Percentiles rank a stretch among this genome's conserved stretches.
phyloP scores from a whole-genome alignment of 2,113 vertebrate species.

The Serilophus lunatus region DNA sequence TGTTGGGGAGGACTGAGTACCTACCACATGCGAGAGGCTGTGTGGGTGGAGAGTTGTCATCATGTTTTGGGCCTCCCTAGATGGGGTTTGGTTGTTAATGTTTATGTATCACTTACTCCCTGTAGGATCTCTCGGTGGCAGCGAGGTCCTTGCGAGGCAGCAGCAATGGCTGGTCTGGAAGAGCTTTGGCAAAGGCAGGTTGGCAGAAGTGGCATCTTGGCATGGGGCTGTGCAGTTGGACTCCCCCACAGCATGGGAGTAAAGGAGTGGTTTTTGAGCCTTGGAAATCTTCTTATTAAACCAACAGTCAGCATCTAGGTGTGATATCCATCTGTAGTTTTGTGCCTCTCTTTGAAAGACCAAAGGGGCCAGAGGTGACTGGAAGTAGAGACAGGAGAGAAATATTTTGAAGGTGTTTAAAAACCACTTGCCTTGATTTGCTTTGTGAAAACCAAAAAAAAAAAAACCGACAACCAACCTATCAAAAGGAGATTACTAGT shows the following conservation, averaged over 20 bases:
- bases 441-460: conserved; percentile 7
- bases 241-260: background rate
- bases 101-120: background rate
- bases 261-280: background rate
- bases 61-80: background rate
- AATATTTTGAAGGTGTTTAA: background rate
- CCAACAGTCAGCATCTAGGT: background rate
- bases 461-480: background rate
- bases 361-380: background rate
- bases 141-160: background rate
- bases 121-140: background rate
- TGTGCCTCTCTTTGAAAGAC: background rate
- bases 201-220: background rate
- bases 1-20: background rate
- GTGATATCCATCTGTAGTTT: background rate
- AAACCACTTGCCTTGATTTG: background rate
- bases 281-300: background rate
- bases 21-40: background rate
- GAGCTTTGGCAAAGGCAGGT: background rate
- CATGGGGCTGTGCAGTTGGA: background rate
- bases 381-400: background rate
- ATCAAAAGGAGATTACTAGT: conserved; percentile 57
- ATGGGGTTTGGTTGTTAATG: background rate
- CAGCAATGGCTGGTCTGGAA: background rate
- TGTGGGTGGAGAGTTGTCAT: background rate